phyloP scores from a whole-genome alignment of 2,888 invertebrate species.

The Campaea margaritaria region DNA sequence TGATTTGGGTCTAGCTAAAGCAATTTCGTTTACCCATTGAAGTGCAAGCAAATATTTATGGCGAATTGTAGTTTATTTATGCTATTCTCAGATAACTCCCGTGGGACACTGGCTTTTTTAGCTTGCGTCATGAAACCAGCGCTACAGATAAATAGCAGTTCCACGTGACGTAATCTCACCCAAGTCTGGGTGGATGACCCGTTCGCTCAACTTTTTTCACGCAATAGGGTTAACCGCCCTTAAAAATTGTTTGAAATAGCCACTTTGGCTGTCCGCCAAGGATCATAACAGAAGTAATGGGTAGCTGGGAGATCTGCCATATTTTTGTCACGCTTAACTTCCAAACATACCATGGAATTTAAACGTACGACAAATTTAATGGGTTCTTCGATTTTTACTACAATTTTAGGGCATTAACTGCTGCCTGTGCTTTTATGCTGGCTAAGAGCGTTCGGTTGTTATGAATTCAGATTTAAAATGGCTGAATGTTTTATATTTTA shows the following conservation, averaged over 20 bases:
- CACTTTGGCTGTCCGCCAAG: slow-evolving; percentile 56
- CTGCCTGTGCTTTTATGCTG: slow-evolving; percentile 14
- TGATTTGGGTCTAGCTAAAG: no score
- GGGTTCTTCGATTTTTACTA: slow-evolving; percentile 24
- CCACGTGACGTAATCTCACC: not conserved
- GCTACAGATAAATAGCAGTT: not conserved
- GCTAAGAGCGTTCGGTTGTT: not conserved
- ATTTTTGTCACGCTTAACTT: slow-evolving; percentile 46
- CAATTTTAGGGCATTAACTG: slow-evolving; percentile 23
- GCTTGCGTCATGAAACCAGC: slow-evolving; percentile 9
- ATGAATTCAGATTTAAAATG: not conserved
- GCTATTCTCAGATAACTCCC: not conserved
- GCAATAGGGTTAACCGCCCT: slow-evolving; percentile 29
- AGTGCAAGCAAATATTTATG: no score
- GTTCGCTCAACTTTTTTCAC: slow-evolving; percentile 12
- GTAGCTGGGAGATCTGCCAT: slow-evolving; percentile 43
- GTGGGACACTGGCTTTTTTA: not conserved
- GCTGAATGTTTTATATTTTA: not conserved
- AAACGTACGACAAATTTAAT: slow-evolving; percentile 21
- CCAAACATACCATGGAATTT: slow-evolving; percentile 22
- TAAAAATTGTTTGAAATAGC: slow-evolving; percentile 44
- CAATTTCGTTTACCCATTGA: no score
- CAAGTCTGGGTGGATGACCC: slow-evolving; percentile 16
- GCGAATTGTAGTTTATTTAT: no score
- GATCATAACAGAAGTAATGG: slow-evolving; percentile 50